Base-by-base conservation (phyloP, 2,113 vertebrate species). In the Callorhinus ursinus region DNA sequence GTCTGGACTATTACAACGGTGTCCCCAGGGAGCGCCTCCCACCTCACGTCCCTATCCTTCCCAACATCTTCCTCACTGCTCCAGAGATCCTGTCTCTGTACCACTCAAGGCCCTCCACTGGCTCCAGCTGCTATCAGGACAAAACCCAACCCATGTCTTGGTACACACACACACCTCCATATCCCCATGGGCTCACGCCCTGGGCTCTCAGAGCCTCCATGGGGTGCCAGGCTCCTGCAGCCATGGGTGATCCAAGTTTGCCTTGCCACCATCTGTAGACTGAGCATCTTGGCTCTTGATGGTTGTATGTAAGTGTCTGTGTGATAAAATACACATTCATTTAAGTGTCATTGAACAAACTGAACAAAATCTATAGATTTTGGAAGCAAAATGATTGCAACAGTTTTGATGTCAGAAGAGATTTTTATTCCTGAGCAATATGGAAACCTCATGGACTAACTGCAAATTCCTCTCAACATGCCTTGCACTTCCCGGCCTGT, bases 341-440 rank as follows among this genome's bases (percentile, higher is more conserved):
- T 77, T 63, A 55, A 28, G 13, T 88, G 21, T 59, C 72, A 49
- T 26, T 26, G 36, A 85, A 22, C 18, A 39, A 33, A 63, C 22
- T 19, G 22, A 74, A 39, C 7, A 36, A 86, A 90, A 49, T 57
- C 59, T 83, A 15, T 49, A 69, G 24, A 51, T 15, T 82, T 95
- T 36, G 49, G 51, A 49, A 83, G 46, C 4, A 71, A 71, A 65
- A 42, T 39, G n/a, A 31, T 53, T 31, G 24, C 42, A 36, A 33
- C 16, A 86, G 31, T 93, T 96, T 92, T 61, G 16, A 57, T n/a
- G 18, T 76, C 39, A 36, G 22, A 86, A 83, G 51, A 22, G n/a
- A 15, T 61, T 86, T 90, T 88, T 84, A 71, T 82, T 59, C 53
- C 9, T 67, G 42, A 88, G 7, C 16, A n/a, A 31, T 67, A 26